These are phyloP conservation scores for Helarctos malayanus DNA, from an alignment of 2,797 vertebrate species.

Conservation along the genomic window DNA sequence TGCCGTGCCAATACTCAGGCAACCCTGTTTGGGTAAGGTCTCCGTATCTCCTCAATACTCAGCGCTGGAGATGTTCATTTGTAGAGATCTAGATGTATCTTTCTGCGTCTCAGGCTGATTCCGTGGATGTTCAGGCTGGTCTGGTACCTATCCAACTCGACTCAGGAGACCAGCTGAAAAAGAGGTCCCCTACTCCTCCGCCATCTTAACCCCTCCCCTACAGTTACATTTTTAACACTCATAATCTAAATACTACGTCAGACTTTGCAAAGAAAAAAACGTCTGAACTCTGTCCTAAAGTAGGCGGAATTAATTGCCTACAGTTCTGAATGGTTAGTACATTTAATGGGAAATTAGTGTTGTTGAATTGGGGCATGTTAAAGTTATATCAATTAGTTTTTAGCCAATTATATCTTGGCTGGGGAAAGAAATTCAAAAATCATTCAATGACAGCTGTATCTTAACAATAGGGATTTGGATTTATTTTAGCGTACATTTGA, in stretches of 20 bases:
- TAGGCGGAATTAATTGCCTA: constrained; percentile 57
- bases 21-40: too few species aligned
- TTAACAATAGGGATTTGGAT: constrained; percentile 8
- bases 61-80: too few species aligned
- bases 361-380: constrained; percentile 32
- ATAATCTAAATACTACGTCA: constrained; percentile 44
- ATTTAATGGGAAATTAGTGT: constrained; percentile 62
- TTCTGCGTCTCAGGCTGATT: too few species aligned
- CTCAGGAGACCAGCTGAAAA: too few species aligned
- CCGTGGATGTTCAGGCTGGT: too few species aligned
- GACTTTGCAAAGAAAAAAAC: constrained; percentile 24
- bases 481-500: constrained; percentile 46
- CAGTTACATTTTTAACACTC: constrained; percentile 2
- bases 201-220: neutral
- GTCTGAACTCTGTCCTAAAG: neutral
- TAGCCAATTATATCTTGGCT: constrained; percentile 22
- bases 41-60: too few species aligned
- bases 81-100: too few species aligned
- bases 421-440: constrained; percentile 40
- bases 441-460: neutral
- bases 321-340: constrained; percentile 58
- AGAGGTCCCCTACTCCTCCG: too few species aligned
- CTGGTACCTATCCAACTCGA: too few species aligned
- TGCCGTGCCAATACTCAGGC: too few species aligned
- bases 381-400: constrained; percentile 61